A percentile compares a stretch with the other conserved stretches of the same genome.
These are phyloP conservation scores for Amblyjoppa proteus DNA, from an alignment of 2,888 invertebrate genomes.

Conservation along the genomic window DNA sequence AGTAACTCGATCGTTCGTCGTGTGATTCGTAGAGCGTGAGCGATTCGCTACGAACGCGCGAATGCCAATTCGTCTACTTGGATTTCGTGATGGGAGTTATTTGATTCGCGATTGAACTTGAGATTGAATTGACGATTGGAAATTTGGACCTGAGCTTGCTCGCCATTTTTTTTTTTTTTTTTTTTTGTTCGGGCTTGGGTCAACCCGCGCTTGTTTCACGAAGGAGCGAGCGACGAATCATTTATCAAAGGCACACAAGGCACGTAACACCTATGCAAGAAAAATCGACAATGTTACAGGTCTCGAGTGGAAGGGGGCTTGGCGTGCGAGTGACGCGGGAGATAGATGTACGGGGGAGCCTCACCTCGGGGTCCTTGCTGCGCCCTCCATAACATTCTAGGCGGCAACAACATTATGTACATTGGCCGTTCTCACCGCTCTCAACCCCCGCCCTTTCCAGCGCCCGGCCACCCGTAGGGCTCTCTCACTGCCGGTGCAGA, in stretches of 20 bases:
- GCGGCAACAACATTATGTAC: constrained; percentile 60
- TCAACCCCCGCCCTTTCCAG: not conserved
- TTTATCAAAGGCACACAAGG: constrained; percentile 76
- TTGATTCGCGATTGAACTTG: not conserved
- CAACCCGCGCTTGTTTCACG: constrained; percentile 13
- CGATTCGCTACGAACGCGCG: no score
- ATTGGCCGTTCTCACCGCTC: constrained; percentile 43
- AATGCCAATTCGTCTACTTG: no score
- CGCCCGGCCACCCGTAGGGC: not conserved
- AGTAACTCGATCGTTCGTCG: no score
- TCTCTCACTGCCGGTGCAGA: constrained; percentile 42
- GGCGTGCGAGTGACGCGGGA: constrained; percentile 79
- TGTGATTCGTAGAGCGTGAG: no score
- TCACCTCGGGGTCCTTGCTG: constrained; percentile 39
- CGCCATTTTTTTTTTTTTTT: not conserved
- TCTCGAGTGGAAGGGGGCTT: constrained; percentile 70
- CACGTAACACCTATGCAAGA: constrained; percentile 78
- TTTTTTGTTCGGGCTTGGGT: not conserved
- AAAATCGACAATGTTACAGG: constrained; percentile 80
- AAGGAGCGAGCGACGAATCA: constrained; percentile 62
- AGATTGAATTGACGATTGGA: not conserved
- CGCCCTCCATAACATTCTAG: constrained; percentile 31
- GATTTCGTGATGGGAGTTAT: no score
- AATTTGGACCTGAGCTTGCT: not conserved
- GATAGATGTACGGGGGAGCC: constrained; percentile 77